Base-by-base conservation (phyloP, 2,113 vertebrate genomes). In the Lepus timidus region DNA sequence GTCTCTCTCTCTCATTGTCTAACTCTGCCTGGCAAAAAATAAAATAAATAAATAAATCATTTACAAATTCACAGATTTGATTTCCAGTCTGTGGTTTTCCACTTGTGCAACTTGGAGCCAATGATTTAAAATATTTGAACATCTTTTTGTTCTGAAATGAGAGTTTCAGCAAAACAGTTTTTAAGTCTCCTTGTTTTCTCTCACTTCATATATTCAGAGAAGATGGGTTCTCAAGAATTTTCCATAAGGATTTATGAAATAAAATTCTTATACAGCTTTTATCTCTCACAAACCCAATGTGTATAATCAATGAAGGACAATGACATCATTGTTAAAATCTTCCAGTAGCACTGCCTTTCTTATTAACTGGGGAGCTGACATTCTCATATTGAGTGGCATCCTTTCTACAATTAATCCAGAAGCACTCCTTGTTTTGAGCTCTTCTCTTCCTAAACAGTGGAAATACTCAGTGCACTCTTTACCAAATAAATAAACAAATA, bases 401-500 rank as follows among this genome's bases (percentile, higher is more conserved):
- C 67, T 73, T 85, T 93, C n/a, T 86, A 91, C 19, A 75, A 7
- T 86, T 89, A 86, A 84, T 17, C 31, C 44, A 91, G 9, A 36
- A 11, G 10, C n/a, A n/a, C 8, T 36, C 39, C 86, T 62, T 65
- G 33, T 33, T 68, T 36, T 79, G 33, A 94, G 33, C 27, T 65
- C 9, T 64, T 49, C 33, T 87, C 29, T 89, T 79, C 62, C 33
- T 82, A 82, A 73, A 29, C 6, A 65, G n/a, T 52, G 12, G 22
- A 22, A 80, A 73, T 70, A 84, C 6, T 65, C 84, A 91, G 25
- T 14, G 22, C 23, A 31, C 27, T 88, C 25, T 61, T 93, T 76
- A 76, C 44, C 64, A 75, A 79, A 93, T 70, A 67, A 62, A 76
- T 88, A 94, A 65, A 65, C 67, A 80, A 93, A 90, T 64, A 58